Percentiles rank a stretch among this genome's conserved stretches.
Conservation (phyloP, 2,797 vertebrate species). For the Clarias fuscus region DNA sequence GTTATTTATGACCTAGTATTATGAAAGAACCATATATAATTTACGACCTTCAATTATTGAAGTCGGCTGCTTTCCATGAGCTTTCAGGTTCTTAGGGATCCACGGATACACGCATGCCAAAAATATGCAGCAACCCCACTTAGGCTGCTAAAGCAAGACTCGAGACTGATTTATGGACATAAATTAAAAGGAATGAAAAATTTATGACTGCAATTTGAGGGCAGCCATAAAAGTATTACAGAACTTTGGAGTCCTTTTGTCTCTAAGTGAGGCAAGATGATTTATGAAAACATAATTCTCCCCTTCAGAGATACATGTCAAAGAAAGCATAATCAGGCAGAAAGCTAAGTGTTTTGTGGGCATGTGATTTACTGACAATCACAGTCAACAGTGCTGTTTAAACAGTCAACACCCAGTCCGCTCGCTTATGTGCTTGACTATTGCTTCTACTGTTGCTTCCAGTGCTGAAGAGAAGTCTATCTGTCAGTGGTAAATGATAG, state of each 20-base stretch:
- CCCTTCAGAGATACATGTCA: constrained; percentile 54
- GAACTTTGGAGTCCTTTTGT: constrained; percentile 81
- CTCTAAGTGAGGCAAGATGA: constrained; percentile 73
- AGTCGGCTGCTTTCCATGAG: constrained; percentile 71
- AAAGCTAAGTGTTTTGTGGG: constrained; percentile 53
- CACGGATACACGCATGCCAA: constrained; percentile 76
- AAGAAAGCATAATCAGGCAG: constrained; percentile 49
- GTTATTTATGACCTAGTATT: constrained; percentile 83
- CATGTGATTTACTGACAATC: constrained; percentile 55
- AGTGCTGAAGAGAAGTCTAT: constrained; percentile 80
- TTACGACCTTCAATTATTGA: constrained; percentile 80
- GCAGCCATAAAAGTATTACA: constrained; percentile 82
- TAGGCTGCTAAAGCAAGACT: constrained; percentile 68
- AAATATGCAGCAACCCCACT: constrained; percentile 79
- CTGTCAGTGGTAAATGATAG: constrained; percentile 82
- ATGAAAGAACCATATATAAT: constrained; percentile 83
- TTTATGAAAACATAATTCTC: constrained; percentile 67
- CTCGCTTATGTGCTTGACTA: constrained; percentile 62
- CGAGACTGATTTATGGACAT: constrained; percentile 76
- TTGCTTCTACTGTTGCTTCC: constrained; percentile 68
- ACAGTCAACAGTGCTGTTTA: constrained; percentile 57
- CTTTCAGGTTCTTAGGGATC: constrained; percentile 77
- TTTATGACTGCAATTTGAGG: constrained; percentile 81
- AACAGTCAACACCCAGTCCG: constrained; percentile 54
- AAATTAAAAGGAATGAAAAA: constrained; percentile 85